Conservation (phyloP, 2,797 vertebrate genomes). For the Stomatorhinus walkeri region DNA sequence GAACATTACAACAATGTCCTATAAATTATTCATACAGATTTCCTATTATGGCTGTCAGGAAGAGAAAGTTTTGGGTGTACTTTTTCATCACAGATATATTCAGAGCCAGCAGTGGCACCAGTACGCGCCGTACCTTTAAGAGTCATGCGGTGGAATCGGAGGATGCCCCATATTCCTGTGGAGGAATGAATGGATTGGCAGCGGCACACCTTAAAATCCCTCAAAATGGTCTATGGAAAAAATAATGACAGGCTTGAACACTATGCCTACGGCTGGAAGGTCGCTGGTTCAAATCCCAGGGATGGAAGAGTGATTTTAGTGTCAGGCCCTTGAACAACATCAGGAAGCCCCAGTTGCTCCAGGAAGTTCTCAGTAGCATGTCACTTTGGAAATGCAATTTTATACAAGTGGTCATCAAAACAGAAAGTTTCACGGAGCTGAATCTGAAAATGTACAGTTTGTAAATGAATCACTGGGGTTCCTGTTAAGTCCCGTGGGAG, state of each 20-base stretch:
- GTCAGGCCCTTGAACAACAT: background rate
- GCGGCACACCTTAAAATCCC: background rate
- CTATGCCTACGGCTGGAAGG: background rate
- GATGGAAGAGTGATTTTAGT: background rate
- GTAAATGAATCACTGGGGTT: background rate
- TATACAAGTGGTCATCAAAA: background rate
- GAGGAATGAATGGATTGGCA: background rate
- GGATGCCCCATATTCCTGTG: background rate
- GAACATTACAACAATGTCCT: slow-evolving; percentile 37
- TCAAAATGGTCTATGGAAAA: background rate
- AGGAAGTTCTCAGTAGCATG: background rate
- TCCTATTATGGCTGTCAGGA: slow-evolving; percentile 24
- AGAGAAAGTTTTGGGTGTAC: slow-evolving; percentile 21
- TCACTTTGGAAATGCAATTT: background rate
- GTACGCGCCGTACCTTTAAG: background rate
- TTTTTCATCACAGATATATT: slow-evolving; percentile 7
- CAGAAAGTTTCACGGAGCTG: background rate
- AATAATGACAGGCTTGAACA: background rate
- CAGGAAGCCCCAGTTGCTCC: background rate
- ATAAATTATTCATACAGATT: slow-evolving; percentile 38
- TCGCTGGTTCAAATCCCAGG: background rate
- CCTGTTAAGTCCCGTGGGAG: background rate
- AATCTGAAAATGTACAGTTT: background rate
- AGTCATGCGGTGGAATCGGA: background rate
- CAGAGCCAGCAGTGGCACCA: background rate